These are phyloP conservation scores for Alauda arvensis DNA, from an alignment of 2,797 vertebrate genomes.

Conservation along the genomic window DNA sequence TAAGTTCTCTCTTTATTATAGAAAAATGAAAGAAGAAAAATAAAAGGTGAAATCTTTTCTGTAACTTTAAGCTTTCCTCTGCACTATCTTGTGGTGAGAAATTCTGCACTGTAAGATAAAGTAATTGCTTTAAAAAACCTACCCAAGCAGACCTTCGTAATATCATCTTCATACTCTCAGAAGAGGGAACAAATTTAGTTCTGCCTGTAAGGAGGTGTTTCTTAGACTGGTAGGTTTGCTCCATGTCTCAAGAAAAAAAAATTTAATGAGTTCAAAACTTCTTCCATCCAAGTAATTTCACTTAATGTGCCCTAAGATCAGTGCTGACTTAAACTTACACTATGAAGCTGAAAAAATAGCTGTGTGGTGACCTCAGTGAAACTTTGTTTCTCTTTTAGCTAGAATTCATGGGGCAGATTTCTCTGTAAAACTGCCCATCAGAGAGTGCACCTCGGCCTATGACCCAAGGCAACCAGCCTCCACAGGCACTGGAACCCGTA, in stretches of 20 bases:
- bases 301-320: background rate
- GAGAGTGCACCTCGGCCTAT: background rate
- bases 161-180: background rate
- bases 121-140: background rate
- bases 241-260: background rate
- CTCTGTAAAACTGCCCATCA: background rate
- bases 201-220: background rate
- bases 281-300: background rate
- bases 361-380: background rate
- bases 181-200: background rate
- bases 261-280: background rate
- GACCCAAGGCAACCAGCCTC: fast-evolving
- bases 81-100: background rate
- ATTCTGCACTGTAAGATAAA: background rate
- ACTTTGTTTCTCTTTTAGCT: background rate
- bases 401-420: background rate
- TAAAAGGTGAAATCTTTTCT: background rate
- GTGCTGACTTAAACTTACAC: background rate
- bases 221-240: background rate
- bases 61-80: background rate
- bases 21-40: background rate
- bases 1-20: background rate
- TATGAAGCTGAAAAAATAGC: background rate
- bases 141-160: background rate
- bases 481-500: background rate